Evolutionary conservation across 1,140 invertebrate species (phyloP), one percentile per base, ranked within the genome.

Genomic region (Pteromalus puparum): DNA sequence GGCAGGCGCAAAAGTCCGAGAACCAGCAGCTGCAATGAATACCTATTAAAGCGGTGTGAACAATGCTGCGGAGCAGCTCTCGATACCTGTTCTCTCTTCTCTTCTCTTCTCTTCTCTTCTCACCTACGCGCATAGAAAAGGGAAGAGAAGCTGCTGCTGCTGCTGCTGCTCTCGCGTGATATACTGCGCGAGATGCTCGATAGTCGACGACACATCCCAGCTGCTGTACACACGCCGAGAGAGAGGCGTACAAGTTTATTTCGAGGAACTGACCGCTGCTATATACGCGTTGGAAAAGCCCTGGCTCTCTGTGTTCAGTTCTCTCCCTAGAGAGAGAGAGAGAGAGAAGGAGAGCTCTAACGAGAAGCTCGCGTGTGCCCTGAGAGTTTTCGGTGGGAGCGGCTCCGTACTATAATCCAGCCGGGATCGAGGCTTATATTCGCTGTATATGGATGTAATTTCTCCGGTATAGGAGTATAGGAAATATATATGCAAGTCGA

Each of bases 31-130:
- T 61, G 53, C 88, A 90, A 90, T 91, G 88, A 91, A 91, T 91
- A 92, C 90, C 90, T 91, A 92, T 92, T 92, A 92, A 91, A 92
- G 89, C 87, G 88, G 90, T 88, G 90, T 89, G 90, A 92, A 92
- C 91, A 92, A 92, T 92, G 90, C 89, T 82, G 70, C 46, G 26
- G 70, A 78, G 76, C 77, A 80, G 81, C 77, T 61, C 77, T 38
- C 48, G 53, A 61, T n/a, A 61, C 53, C 53, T 72, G 68, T 72
- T 72, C 30, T 30, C 68, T 72, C 68, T 30, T 30, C 30, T 30
- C 30, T 30, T 72, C 67, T 72, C 68, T 72, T 72, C 68, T 72
- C 68, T 30, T 30, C 10, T 10, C 81, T 73, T 73, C 68, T 70
- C 77, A 76, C 80, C 28, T 61, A 77, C 48, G 68, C 76, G 34